Percentiles rank a stretch among this genome's conserved stretches.
Conservation (phyloP, 2,797 vertebrate species). For the Melanotaenia maccullochi region DNA sequence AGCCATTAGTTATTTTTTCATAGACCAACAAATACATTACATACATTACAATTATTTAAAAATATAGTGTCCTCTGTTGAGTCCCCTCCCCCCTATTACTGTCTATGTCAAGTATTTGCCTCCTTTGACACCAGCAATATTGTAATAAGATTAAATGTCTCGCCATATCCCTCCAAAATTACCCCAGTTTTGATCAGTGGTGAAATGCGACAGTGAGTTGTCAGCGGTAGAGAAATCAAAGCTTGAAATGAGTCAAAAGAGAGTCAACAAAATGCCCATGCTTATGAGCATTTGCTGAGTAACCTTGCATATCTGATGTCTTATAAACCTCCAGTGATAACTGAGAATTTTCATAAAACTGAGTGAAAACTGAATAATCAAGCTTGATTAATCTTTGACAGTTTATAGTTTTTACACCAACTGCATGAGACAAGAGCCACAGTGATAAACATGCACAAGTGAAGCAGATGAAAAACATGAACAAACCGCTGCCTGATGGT, state of each 20-base stretch:
- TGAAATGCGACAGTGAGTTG: conserved; percentile 16
- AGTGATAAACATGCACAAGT: conserved; percentile 77
- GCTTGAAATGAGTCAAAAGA: conserved; percentile 33
- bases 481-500: conserved; percentile 95
- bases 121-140: too few relatives aligned
- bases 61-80: neutral
- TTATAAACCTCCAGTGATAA: neutral
- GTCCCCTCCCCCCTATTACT: neutral
- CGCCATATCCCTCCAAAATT: neutral
- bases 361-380: neutral
- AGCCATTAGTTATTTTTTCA: neutral
- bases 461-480: conserved; percentile 82
- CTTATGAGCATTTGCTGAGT: neutral
- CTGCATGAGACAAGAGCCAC: conserved; percentile 42
- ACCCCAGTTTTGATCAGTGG: neutral
- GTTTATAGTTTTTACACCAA: conserved; percentile 35
- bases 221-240: conserved; percentile 42
- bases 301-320: neutral
- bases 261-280: conserved; percentile 4
- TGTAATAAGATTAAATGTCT: neutral
- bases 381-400: conserved; percentile 45
- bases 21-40: neutral
- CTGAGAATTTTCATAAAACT: neutral
- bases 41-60: conserved; percentile 3
- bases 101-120: too few relatives aligned